Percentiles rank a stretch among this genome's conserved stretches.
phyloP scores from a whole-genome alignment of 1,140 invertebrate genomes.

The Drosophila pseudoananassae region DNA sequence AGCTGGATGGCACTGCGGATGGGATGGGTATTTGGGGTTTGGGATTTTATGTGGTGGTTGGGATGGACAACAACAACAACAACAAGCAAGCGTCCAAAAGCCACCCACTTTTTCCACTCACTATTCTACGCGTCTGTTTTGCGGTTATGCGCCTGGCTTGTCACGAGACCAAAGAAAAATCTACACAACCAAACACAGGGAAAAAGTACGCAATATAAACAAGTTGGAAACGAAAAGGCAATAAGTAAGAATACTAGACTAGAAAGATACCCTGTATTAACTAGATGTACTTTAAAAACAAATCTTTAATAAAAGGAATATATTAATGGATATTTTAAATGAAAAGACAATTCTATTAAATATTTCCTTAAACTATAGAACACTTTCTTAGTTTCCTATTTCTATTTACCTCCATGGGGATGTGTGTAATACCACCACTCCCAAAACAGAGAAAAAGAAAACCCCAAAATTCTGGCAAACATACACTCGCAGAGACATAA shows the following conservation, averaged over 20 bases:
- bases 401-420: not conserved
- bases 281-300: too few relatives aligned
- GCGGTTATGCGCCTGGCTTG: slow-evolving; percentile 75
- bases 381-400: too few relatives aligned
- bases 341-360: too few relatives aligned
- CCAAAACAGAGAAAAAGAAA: too few relatives aligned
- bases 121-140: slow-evolving; percentile 50
- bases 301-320: too few relatives aligned
- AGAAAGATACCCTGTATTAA: not conserved
- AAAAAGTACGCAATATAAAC: slow-evolving; percentile 15
- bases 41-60: too few relatives aligned
- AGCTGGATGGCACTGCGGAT: not conserved
- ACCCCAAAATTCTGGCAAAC: slow-evolving; percentile 1
- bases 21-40: too few relatives aligned
- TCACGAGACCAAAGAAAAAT: slow-evolving; percentile 60
- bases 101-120: slow-evolving; percentile 1
- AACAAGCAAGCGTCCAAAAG: not conserved
- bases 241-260: not conserved
- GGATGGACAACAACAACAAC: too few relatives aligned
- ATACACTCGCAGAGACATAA: slow-evolving; percentile 19
- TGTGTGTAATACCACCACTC: not conserved
- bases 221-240: not conserved
- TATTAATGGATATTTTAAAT: too few relatives aligned
- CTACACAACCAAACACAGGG: slow-evolving; percentile 8
- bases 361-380: too few relatives aligned